Percentiles rank a stretch among this genome's conserved stretches.
phyloP scores from a whole-genome alignment of 2,888 invertebrate species.

The Labia minor region DNA sequence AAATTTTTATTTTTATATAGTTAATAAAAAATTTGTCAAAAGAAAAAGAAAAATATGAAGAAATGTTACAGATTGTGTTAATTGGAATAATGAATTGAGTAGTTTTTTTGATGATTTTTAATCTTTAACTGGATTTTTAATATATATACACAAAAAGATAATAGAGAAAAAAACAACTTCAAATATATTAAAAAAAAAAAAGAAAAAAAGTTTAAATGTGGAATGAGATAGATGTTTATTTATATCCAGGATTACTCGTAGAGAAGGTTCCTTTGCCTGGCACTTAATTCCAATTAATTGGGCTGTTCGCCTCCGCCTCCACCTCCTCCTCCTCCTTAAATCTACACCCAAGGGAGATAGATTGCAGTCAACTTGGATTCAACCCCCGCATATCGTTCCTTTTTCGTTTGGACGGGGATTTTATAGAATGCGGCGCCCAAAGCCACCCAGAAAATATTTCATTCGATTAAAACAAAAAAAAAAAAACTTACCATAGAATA shows the following conservation, averaged over 20 bases:
- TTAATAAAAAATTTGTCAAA: no score
- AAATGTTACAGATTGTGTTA: no score
- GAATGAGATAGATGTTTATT: not conserved
- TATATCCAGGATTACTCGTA: not conserved
- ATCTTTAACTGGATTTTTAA: no score
- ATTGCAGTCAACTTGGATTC: not conserved
- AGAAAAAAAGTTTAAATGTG: no score
- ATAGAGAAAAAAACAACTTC: no score
- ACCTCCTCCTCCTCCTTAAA: not conserved
- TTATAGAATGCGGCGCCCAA: not conserved
- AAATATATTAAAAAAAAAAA: no score
- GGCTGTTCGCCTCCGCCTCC: not conserved
- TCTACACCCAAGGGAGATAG: not conserved
- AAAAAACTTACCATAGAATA: not conserved
- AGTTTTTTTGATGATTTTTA: no score
- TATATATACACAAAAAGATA: no score
- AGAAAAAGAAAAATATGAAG: no score
- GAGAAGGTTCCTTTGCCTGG: not conserved
- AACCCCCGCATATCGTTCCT: not conserved
- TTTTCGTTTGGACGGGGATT: not conserved
- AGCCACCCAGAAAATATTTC: not conserved
- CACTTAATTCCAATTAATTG: constrained; percentile 13
- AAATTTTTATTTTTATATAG: no score
- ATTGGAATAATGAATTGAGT: no score
- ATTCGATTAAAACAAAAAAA: not conserved